phyloP scores from a whole-genome alignment of 2,888 invertebrate species.

The Macropis europaea region DNA sequence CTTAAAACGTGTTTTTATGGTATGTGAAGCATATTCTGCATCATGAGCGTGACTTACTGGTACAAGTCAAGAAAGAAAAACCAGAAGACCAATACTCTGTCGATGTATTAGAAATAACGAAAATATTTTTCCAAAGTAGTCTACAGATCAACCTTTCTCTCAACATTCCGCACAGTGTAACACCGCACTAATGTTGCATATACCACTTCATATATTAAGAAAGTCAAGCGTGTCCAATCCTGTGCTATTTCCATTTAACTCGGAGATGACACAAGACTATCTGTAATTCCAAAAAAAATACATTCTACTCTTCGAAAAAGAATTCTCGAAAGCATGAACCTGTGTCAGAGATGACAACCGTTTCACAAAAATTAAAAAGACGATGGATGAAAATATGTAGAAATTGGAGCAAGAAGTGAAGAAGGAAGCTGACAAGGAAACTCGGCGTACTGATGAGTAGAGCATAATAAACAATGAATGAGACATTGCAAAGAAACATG shows the following conservation, averaged over 20 bases:
- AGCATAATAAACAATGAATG: not conserved
- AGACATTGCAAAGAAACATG: not conserved
- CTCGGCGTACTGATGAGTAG: not conserved
- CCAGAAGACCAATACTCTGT: no score
- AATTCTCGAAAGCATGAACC: not conserved
- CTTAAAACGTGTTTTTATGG: no score
- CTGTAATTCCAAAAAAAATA: not conserved
- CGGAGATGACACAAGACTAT: not conserved
- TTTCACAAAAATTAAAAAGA: no score
- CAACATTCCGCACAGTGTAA: not conserved
- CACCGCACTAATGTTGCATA: not conserved
- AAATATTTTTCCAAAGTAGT: no score
- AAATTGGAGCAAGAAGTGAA: no score
- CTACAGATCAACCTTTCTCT: constrained; percentile 16
- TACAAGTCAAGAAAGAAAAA: no score
- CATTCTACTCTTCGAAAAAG: not conserved
- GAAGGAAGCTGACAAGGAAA: no score
- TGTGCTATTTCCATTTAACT: not conserved
- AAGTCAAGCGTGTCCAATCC: constrained; percentile 12
- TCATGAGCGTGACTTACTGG: no score
- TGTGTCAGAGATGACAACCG: no score
- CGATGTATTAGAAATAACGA: no score
- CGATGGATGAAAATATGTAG: no score
- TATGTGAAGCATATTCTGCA: no score
- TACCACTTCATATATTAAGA: not conserved